Evolutionary conservation across 2,888 invertebrate species (phyloP), one percentile per base, ranked within the genome.

Genomic region (Andrena haemorrhoa): DNA sequence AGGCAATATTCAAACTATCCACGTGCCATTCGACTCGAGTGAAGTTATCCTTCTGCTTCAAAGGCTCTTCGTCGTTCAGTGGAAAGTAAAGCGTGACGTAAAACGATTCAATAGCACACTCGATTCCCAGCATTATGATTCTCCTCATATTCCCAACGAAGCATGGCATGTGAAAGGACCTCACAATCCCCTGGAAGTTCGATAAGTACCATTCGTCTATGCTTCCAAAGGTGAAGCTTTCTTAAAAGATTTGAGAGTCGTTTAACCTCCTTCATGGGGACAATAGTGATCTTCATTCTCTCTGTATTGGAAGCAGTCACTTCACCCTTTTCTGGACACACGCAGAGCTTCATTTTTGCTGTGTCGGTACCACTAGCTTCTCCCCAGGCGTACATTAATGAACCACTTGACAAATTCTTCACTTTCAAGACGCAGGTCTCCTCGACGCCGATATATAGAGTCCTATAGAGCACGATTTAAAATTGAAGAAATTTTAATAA

Each of bases 51-150:
- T 29, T 58, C 23, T 41, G 8, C 90, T 92, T 91, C 89, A 35
- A 89, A 66, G 41, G 91, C 69, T 81, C 88, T 86, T 61, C n/a
- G 33, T 56, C 41, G 5, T 26, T 49, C 6, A 68, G 73, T 0
- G 94, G 94, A 53, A 94, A 87, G 75, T 93, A 90, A 78, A 94
- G 92, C 58, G 88, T 86, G 0, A 94, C 91, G 61, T 90, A 90
- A 23, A 94, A 85, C 10, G 92, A 89, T 65, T 93, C 92, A 0
- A 94, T 93, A 0, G 87, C 85, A 51, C 93, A 94, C 33, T 94
- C 85, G 8, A 94, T 81, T 65, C 89, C 89, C 16, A 94, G 64
- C 41, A 90, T 86, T 47, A 93, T 81, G 1, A 91, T 90, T 74
- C 88, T 83, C 12, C 87, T 88, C 16, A 76, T 85, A 41, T 88